These are phyloP conservation scores for Dromius quadrimaculatus DNA, from an alignment of 2,888 invertebrate species.

Conservation along the genomic window DNA sequence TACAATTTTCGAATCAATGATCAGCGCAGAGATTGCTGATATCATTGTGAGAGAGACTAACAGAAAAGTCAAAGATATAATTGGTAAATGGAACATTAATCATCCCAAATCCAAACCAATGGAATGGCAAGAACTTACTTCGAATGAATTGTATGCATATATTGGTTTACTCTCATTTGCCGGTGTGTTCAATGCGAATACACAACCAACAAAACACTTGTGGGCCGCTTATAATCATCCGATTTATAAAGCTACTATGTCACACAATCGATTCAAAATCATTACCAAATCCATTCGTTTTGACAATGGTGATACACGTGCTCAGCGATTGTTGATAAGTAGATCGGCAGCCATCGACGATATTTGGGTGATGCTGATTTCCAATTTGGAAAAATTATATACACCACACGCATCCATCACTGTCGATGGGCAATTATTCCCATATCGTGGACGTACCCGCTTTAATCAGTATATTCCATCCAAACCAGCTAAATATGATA, in stretches of 20 bases:
- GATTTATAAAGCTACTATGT: slow-evolving; percentile 54
- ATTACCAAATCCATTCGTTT: slow-evolving; percentile 58
- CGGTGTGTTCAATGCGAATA: background rate
- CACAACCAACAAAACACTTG: background rate
- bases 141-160: background rate
- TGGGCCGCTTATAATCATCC: slow-evolving; percentile 41
- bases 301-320: slow-evolving; percentile 58
- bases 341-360: slow-evolving; percentile 59
- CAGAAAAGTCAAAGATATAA: background rate
- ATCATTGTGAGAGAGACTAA: background rate
- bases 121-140: background rate
- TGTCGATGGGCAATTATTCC: slow-evolving; percentile 59
- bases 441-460: slow-evolving; percentile 57
- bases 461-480: slow-evolving; percentile 59
- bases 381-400: slow-evolving; percentile 58
- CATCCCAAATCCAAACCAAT: background rate
- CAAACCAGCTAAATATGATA: slow-evolving; percentile 58
- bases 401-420: slow-evolving; percentile 58
- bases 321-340: slow-evolving; percentile 55
- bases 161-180: background rate
- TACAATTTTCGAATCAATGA: too few relatives aligned
- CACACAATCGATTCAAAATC: slow-evolving; percentile 53
- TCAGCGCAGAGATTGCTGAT: too few relatives aligned
- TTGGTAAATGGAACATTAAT: background rate
- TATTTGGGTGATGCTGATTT: slow-evolving; percentile 59